Evolutionary conservation across 1,140 invertebrate species (phyloP).

Genomic region (Cotesia typhae): DNA sequence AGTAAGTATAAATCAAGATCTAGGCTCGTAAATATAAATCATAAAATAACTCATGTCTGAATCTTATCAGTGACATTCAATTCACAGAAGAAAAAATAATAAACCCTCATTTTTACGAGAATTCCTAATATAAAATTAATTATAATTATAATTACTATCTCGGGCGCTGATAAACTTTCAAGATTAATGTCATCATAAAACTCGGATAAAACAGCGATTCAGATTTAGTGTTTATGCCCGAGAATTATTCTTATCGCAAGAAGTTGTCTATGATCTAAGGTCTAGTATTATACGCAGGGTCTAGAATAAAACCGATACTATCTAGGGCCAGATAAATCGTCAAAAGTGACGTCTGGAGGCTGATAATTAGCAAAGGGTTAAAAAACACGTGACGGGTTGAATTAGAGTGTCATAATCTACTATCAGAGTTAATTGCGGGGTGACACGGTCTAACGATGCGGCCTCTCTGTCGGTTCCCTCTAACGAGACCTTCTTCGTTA

Average conservation of each 20-base stretch:
- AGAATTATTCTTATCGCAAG: background rate
- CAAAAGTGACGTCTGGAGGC: constrained; percentile 8
- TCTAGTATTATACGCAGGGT: background rate
- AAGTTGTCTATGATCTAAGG: constrained; percentile 5
- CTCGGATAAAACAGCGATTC: too few species aligned
- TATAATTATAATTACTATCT: too few species aligned
- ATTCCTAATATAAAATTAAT: too few species aligned
- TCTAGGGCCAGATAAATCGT: constrained; percentile 5
- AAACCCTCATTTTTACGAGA: too few species aligned
- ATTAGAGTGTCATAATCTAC: constrained; percentile 45
- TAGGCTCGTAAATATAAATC: too few species aligned
- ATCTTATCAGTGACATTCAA: too few species aligned
- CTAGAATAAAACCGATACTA: background rate
- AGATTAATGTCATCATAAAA: too few species aligned
- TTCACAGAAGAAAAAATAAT: too few species aligned
- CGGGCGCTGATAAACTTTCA: too few species aligned
- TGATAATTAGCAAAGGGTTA: constrained; percentile 17
- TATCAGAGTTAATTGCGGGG: constrained; percentile 54
- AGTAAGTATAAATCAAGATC: too few species aligned
- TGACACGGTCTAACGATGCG: constrained; percentile 56
- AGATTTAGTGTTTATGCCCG: too few species aligned
- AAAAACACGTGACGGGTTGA: constrained; percentile 36
- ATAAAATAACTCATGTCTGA: too few species aligned
- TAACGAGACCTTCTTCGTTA: constrained; percentile 47
- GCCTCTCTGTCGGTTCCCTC: constrained; percentile 56